Conservation (phyloP, 1,140 invertebrate species). For the Diplogasteroides magnus region DNA sequence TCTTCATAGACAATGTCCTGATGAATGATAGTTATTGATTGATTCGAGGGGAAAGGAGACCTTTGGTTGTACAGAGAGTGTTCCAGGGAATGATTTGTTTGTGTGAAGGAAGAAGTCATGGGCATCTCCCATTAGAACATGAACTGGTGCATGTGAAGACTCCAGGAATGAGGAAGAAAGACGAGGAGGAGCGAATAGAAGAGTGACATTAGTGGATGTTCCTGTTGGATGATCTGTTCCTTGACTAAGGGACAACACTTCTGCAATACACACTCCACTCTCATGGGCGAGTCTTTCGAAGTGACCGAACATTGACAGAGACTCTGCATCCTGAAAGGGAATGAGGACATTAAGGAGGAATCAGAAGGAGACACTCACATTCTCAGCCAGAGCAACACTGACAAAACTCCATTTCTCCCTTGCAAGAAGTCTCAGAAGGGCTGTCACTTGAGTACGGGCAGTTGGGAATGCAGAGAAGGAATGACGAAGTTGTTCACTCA, state of each 20-base stretch:
- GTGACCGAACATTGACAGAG: conserved; percentile 33
- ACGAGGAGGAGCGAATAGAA: conserved; percentile 42
- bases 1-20: conserved; percentile 38
- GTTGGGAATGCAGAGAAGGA: conserved; percentile 33
- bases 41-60: not conserved
- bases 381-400: conserved; percentile 43
- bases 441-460: conserved; percentile 31
- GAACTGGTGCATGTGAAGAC: conserved; percentile 22
- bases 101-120: conserved; percentile 48
- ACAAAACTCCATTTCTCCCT: conserved; percentile 49
- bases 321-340: conserved; percentile 32
- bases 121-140: conserved; percentile 49
- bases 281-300: conserved; percentile 38
- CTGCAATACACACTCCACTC: conserved; percentile 38
- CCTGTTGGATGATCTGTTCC: conserved; percentile 24
- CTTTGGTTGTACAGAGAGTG: conserved; percentile 48
- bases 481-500: not conserved
- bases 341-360: not conserved
- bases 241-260: conserved; percentile 35
- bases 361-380: not conserved
- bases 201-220: conserved; percentile 38
- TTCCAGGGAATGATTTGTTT: conserved; percentile 40
- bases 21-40: not conserved
- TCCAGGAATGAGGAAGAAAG: conserved; percentile 33
- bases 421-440: conserved; percentile 37